phyloP scores from a whole-genome alignment of 2,113 vertebrate species.

The Hystrix cristata region DNA sequence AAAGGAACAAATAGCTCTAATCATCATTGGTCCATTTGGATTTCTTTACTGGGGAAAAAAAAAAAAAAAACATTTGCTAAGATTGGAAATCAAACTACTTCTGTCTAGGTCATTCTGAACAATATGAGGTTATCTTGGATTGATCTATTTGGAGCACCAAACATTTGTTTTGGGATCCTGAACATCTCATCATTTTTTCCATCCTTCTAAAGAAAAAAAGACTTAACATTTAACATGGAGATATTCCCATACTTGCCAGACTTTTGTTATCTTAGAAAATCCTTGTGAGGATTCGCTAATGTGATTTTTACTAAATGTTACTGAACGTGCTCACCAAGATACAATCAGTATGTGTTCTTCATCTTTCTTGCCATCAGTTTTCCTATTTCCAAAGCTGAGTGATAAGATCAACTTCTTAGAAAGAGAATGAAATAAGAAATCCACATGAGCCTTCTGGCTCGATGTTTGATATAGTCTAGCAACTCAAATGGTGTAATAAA shows the following conservation, averaged over 20 bases:
- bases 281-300: background rate
- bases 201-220: background rate
- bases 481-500: background rate
- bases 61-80: background rate
- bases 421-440: constrained; percentile 19
- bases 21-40: background rate
- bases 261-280: background rate
- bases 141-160: background rate
- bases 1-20: background rate
- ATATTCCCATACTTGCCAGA: background rate
- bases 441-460: background rate
- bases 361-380: background rate
- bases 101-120: background rate
- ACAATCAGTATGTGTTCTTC: background rate
- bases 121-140: background rate
- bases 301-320: background rate
- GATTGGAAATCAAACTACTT: constrained; percentile 4
- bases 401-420: background rate
- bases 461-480: background rate
- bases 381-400: background rate
- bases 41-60: background rate
- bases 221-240: background rate
- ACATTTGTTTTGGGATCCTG: background rate
- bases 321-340: background rate
- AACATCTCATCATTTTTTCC: background rate